Conservation (phyloP, 2,113 vertebrate species). For the Gadus chalcogrammus region DNA sequence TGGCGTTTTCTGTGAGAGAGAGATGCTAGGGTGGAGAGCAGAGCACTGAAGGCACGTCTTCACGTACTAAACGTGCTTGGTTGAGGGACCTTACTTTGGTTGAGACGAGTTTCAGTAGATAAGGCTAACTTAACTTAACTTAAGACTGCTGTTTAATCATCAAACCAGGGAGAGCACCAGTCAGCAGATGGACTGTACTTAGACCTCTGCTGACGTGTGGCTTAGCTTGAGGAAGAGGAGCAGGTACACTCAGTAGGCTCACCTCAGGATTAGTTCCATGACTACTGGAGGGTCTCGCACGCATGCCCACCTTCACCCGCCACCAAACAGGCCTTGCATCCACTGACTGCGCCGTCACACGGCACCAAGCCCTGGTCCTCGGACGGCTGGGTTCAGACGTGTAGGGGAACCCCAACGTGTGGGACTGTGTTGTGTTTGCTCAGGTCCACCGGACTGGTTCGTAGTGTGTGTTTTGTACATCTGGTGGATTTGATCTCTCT, state of each 20-base stretch:
- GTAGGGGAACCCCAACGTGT: background rate
- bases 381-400: background rate
- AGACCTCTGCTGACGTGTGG: too few species aligned
- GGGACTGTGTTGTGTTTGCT: constrained; percentile 40
- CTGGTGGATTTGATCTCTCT: constrained; percentile 39
- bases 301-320: constrained; percentile 23
- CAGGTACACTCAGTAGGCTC: background rate
- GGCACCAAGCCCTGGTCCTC: constrained; percentile 24
- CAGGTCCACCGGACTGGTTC: constrained; percentile 57
- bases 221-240: too few species aligned
- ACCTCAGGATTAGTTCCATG: background rate
- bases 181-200: too few species aligned
- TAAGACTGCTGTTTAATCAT: too few species aligned
- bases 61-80: background rate
- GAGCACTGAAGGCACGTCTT: background rate
- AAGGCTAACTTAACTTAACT: too few species aligned
- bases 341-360: constrained; percentile 9
- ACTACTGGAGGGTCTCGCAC: background rate
- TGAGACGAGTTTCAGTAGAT: background rate
- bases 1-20: constrained; percentile 76
- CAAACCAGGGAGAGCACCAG: too few species aligned
- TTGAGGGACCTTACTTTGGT: background rate
- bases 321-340: constrained; percentile 17
- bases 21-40: background rate
- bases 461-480: constrained; percentile 28